These are phyloP conservation scores for Crypturellus tataupa DNA, from an alignment of 2,797 vertebrate genomes.

Conservation along the genomic window DNA sequence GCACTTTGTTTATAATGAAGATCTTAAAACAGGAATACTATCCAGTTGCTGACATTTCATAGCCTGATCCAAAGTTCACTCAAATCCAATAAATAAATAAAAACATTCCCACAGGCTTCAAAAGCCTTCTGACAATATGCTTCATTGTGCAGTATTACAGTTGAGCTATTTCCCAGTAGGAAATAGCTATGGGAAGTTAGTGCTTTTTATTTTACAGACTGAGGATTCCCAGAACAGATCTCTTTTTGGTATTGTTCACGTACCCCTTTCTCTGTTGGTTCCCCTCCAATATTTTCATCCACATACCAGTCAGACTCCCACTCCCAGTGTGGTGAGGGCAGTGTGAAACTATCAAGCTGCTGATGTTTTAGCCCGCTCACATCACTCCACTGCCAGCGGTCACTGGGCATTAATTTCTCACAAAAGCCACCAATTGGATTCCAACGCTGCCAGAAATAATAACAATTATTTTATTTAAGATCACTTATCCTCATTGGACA, in stretches of 20 bases:
- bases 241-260: constrained; percentile 71
- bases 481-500: background rate
- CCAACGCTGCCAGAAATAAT: constrained; percentile 88
- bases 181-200: background rate
- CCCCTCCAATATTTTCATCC: constrained; percentile 96
- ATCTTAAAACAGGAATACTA: constrained; percentile 11
- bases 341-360: constrained; percentile 85
- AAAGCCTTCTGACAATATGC: background rate
- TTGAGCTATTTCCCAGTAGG: background rate
- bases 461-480: background rate
- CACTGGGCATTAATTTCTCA: constrained; percentile 92
- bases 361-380: constrained; percentile 92
- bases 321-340: constrained; percentile 93
- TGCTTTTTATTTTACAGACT: constrained; percentile 16
- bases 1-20: background rate
- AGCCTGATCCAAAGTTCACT: background rate
- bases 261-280: constrained; percentile 95
- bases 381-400: constrained; percentile 98
- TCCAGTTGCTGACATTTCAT: background rate
- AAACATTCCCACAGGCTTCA: background rate
- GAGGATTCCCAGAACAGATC: background rate
- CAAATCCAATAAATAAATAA: background rate
- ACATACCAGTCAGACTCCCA: constrained; percentile 97
- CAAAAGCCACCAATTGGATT: constrained; percentile 97
- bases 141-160: background rate